Evolutionary conservation across 1,140 invertebrate species (phyloP).

Genomic region (Oncopodura yosiiana): DNA sequence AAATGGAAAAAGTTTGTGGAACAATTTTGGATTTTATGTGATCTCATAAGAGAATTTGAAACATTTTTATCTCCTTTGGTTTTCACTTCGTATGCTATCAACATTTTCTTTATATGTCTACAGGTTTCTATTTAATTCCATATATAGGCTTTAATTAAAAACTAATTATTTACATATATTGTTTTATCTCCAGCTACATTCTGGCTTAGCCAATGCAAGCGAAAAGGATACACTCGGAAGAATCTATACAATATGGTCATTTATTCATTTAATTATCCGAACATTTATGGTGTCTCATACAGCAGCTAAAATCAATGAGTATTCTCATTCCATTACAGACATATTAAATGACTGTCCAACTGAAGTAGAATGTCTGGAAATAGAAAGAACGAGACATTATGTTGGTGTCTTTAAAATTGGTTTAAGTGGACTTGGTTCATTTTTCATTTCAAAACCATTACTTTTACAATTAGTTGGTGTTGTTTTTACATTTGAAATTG

Average conservation of each 20-base stretch:
- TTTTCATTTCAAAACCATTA: conserved; percentile 12
- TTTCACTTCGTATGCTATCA: conserved; percentile 12
- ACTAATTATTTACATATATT: background rate
- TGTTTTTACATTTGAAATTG: conserved; percentile 24
- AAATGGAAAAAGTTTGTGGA: conserved; percentile 8
- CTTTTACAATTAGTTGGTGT: conserved; percentile 12
- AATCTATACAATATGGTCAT: conserved; percentile 9
- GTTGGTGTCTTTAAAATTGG: background rate
- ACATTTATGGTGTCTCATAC: conserved; percentile 1
- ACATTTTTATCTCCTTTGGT: conserved; percentile 10
- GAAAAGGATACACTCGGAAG: background rate
- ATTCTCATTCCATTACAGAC: background rate
- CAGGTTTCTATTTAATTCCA: background rate
- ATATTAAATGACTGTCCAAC: background rate
- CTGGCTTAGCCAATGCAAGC: too few relatives aligned
- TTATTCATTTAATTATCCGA: conserved; percentile 5
- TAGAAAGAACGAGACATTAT: conserved; percentile 6
- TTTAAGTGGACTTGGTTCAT: conserved; percentile 9
- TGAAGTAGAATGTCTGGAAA: background rate
- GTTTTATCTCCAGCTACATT: too few relatives aligned
- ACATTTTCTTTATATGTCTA: conserved; percentile 19
- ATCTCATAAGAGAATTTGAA: background rate
- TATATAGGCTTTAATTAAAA: background rate
- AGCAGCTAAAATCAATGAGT: conserved; percentile 7
- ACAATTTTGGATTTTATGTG: conserved; percentile 3